Base-by-base conservation (phyloP, 2,797 vertebrate genomes). In the Gadopsis bispinosus region DNA sequence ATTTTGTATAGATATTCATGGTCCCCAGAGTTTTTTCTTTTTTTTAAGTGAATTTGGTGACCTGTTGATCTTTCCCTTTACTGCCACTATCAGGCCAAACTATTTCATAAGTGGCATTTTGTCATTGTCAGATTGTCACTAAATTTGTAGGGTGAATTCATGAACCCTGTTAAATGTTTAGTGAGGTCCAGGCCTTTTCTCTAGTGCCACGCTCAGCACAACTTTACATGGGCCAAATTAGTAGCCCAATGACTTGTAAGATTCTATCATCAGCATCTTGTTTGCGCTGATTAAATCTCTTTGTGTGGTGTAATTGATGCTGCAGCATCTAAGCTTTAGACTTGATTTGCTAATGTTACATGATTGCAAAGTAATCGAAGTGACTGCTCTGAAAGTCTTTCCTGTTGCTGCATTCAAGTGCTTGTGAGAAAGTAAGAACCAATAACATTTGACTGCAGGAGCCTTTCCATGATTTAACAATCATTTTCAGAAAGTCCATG, bases 201-300 rank as follows among this genome's bases (percentile, higher is more conserved):
- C 17, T 8, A 37, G 55, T 16, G 20, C 9, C 26, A 4, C 4
- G 12, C 29, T 58, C 29, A 58, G 53, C 20, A 50, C 63, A 37
- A 10, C 22, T 29, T 33, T 5, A 53, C 33, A 50, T 19, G 22
- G 2, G 41, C 19, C 4, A 13, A 17, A 69, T 20, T 54, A 35
- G 41, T 17, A 31, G 50, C 26, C 13, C n/a, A 8, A 20, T 11
- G 16, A 56, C 20, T 8, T 47, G n/a, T 26, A 45, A 22, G 33
- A 59, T 43, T 54, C n/a, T 1, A 22, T 59, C 0, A 0, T 35
- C 37, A 37, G n/a, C 9, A 53, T 54, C 55, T 53, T 55, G 33
- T 56, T 76, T 64, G n/a, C 29, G 45, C 33, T 43, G 43, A 66
- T 56, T 58, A 31, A 33, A 53, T 16, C 51, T 58, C 43, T 48